phyloP scores from a whole-genome alignment of 2,113 vertebrate species.

The Azemiops feae region DNA sequence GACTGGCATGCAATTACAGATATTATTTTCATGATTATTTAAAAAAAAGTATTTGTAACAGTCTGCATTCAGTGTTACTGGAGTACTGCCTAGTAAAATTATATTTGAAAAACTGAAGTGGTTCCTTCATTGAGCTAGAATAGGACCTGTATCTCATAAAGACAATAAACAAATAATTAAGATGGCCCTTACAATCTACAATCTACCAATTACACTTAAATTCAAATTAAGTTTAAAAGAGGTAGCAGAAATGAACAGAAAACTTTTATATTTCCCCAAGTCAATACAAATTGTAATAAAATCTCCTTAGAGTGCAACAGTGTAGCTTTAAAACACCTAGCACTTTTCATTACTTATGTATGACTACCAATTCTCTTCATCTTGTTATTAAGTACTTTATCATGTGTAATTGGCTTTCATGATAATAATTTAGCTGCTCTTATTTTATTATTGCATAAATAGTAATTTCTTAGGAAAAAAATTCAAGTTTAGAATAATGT shows the following conservation, averaged over 20 bases:
- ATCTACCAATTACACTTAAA: constrained; percentile 8
- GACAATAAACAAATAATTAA: constrained; percentile 32
- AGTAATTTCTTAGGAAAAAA: background rate
- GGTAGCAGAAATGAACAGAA: background rate
- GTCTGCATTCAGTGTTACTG: constrained; percentile 23
- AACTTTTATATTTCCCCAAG: background rate
- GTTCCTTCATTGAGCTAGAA: background rate
- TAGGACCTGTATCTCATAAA: background rate
- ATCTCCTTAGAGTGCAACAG: background rate
- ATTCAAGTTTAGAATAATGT: background rate
- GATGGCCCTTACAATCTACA: background rate
- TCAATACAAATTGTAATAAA: background rate
- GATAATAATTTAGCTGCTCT: constrained; percentile 1
- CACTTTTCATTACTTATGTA: background rate
- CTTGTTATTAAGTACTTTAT: constrained; percentile 16
- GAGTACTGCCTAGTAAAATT: constrained; percentile 31
- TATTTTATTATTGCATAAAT: background rate
- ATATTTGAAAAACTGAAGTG: constrained; percentile 31
- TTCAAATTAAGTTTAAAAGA: constrained; percentile 23
- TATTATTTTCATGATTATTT: constrained; percentile 29
- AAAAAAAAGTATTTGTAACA: constrained; percentile 10
- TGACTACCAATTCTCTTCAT: background rate
- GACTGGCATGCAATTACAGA: constrained; percentile 21
- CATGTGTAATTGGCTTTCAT: background rate
- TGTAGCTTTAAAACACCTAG: background rate